Evolutionary conservation across 2,113 vertebrate genomes (phyloP).

Genomic region (Microtus richardsoni): DNA sequence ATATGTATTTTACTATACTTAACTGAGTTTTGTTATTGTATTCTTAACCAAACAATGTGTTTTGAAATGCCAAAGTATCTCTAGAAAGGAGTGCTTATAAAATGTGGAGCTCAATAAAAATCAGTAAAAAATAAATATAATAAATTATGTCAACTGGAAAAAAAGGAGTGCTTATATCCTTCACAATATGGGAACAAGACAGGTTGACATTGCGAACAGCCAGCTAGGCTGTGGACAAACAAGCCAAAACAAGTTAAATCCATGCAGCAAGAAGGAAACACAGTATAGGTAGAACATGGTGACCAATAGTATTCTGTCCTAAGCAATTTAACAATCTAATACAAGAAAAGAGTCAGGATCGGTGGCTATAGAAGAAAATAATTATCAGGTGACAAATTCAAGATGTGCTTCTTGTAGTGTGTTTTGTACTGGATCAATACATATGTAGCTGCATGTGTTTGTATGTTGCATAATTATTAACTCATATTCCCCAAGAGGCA

Average conservation of each 20-base stretch:
- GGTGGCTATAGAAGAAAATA: neutral
- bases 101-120: no score
- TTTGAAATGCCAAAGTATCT: neutral
- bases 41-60: constrained; percentile 17
- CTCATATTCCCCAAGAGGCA: neutral
- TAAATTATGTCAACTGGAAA: no score
- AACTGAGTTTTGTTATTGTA: neutral
- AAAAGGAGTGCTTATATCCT: neutral
- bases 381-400: neutral
- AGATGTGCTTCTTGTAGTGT: neutral
- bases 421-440: neutral
- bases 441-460: no score
- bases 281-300: neutral
- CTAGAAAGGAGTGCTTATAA: neutral
- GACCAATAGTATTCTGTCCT: neutral
- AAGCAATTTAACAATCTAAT: neutral
- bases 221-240: neutral
- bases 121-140: no score
- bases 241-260: neutral
- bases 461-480: neutral
- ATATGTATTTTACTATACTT: neutral
- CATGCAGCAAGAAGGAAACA: neutral
- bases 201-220: neutral
- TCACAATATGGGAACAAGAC: neutral
- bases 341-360: neutral